A percentile compares a stretch with the other conserved stretches of the same genome.
These are phyloP conservation scores for Athrips mouffetella DNA, from an alignment of 2,888 invertebrate genomes.

Conservation along the genomic window DNA sequence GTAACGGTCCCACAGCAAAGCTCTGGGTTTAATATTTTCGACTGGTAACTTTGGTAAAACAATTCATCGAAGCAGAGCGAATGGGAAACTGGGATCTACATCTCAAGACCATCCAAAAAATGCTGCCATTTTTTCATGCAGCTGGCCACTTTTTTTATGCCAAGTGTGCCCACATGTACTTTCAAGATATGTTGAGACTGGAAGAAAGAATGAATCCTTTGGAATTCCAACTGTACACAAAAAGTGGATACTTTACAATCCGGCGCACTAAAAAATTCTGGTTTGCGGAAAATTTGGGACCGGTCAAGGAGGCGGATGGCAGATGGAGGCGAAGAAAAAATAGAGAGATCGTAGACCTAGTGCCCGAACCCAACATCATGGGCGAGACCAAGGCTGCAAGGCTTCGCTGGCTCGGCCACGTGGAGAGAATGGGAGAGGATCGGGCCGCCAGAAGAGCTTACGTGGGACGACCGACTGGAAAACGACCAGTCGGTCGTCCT, in stretches of 20 bases:
- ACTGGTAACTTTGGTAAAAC: conserved; percentile 33
- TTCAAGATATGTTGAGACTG: conserved; percentile 7
- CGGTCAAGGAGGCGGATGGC: too few species aligned
- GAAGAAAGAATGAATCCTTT: background rate
- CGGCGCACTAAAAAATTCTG: conserved; percentile 5
- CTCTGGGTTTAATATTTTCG: conserved; percentile 27
- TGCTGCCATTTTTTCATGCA: conserved; percentile 44
- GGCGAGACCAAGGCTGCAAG: too few species aligned
- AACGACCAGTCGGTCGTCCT: too few species aligned
- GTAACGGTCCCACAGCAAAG: conserved; percentile 19
- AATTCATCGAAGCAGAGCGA: conserved; percentile 38
- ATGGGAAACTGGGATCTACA: conserved; percentile 18
- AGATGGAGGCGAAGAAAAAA: too few species aligned
- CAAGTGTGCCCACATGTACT: conserved; percentile 11
- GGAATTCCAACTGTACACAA: background rate
- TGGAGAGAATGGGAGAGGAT: too few species aligned
- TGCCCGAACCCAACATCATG: too few species aligned
- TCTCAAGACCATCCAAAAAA: conserved; percentile 15
- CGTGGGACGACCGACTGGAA: too few species aligned
- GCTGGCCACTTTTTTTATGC: conserved; percentile 36
- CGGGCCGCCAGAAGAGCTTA: too few species aligned
- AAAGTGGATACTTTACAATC: conserved; percentile 8
- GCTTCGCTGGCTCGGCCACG: too few species aligned
- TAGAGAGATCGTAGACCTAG: too few species aligned
- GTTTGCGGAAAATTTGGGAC: too few species aligned